These are phyloP conservation scores for Drosophila elegans DNA, from an alignment of 1,140 invertebrate genomes.

Conservation along the genomic window DNA sequence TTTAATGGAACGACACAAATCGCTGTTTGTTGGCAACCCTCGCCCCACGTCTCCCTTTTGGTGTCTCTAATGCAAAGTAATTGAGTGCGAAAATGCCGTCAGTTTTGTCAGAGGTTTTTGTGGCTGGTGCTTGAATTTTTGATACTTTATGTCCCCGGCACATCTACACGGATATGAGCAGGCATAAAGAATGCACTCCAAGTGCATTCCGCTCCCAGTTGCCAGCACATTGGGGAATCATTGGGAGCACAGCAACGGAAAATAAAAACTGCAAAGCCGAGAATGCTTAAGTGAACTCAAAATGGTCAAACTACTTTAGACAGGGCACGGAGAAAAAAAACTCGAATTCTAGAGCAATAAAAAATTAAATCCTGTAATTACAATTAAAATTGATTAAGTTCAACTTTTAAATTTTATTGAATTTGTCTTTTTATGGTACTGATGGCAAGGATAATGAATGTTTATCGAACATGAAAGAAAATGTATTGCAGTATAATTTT, in stretches of 20 bases:
- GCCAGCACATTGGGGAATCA: conserved; percentile 20
- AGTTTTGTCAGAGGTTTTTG: conserved; percentile 56
- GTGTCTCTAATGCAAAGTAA: conserved; percentile 84
- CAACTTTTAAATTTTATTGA: too few species aligned
- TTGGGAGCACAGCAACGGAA: background rate
- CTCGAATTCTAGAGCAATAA: too few species aligned
- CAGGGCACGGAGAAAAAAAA: conserved; percentile 22
- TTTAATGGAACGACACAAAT: conserved; percentile 85
- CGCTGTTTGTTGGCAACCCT: conserved; percentile 48
- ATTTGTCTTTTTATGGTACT: too few species aligned
- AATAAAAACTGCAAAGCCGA: conserved; percentile 12
- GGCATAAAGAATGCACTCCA: conserved; percentile 51
- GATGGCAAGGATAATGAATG: too few species aligned
- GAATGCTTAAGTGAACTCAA: conserved; percentile 5
- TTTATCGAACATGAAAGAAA: too few species aligned
- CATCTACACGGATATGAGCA: conserved; percentile 45
- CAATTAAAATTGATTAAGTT: too few species aligned
- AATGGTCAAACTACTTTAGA: conserved; percentile 57
- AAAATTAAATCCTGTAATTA: too few species aligned
- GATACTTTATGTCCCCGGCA: conserved; percentile 52
- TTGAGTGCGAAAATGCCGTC: conserved; percentile 85
- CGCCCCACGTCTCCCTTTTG: conserved; percentile 31
- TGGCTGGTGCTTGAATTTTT: conserved; percentile 52
- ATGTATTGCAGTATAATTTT: too few species aligned
- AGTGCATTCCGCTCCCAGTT: conserved; percentile 53